Percentiles rank a stretch among this genome's conserved stretches.
These are phyloP conservation scores for Heloderma charlesbogerti DNA, from an alignment of 2,113 vertebrate species.

Conservation along the genomic window DNA sequence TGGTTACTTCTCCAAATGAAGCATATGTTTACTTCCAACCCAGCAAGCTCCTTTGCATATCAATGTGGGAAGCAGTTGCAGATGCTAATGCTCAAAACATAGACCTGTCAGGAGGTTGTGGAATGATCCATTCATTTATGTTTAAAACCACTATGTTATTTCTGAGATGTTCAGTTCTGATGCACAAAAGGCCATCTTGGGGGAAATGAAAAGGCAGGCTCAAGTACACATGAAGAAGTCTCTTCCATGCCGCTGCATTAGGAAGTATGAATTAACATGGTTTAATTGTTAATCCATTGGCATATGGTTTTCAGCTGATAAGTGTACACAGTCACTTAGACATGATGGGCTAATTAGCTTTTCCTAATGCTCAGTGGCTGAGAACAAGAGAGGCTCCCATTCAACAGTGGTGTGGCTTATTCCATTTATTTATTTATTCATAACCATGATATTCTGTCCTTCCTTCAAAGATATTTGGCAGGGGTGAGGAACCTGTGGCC, in stretches of 20 bases:
- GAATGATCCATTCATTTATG: rapidly evolving
- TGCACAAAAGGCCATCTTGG: neutral
- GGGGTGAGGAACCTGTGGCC: neutral
- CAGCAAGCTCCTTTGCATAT: constrained; percentile 32
- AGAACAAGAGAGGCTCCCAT: constrained; percentile 3
- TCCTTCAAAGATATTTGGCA: neutral
- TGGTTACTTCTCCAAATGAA: constrained; percentile 32
- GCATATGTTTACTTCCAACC: constrained; percentile 41
- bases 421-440: neutral
- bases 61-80: neutral
- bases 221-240: neutral
- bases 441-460: neutral
- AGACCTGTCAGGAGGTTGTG: neutral
- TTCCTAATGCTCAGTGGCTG: constrained; percentile 19
- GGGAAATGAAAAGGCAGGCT: neutral
- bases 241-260: neutral
- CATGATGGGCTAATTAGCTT: constrained; percentile 2
- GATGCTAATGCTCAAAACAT: rapidly evolving
- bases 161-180: neutral
- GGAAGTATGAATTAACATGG: constrained; percentile 3
- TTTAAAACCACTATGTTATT: rapidly evolving
- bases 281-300: neutral
- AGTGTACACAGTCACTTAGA: neutral
- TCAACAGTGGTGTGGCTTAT: neutral
- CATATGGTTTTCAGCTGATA: constrained; percentile 10